Evolutionary conservation across 2,113 vertebrate genomes (phyloP).

Genomic region (Cynopterus brachyotis): DNA sequence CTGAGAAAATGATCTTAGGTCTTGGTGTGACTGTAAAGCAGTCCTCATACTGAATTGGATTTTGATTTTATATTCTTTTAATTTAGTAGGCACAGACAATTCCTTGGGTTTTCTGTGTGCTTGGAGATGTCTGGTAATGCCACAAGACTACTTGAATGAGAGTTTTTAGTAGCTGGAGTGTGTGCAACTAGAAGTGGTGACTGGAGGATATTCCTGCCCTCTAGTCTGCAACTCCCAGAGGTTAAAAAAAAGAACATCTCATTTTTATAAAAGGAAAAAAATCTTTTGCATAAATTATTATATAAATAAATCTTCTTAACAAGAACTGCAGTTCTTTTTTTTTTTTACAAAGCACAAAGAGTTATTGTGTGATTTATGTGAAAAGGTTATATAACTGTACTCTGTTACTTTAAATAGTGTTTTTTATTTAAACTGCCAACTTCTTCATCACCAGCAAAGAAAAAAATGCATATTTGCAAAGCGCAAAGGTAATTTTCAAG

Average conservation of each 20-base stretch:
- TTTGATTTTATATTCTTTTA: constrained; percentile 15
- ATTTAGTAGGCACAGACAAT: not conserved
- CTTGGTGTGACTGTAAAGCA: not conserved
- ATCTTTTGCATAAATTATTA: constrained; percentile 81
- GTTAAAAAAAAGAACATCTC: constrained; percentile 56
- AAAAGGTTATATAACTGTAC: constrained; percentile 88
- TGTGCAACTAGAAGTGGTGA: not conserved
- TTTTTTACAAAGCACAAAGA: constrained; percentile 80
- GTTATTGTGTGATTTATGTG: constrained; percentile 84
- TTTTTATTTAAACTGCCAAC: constrained; percentile 86
- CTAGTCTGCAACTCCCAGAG: constrained; percentile 53
- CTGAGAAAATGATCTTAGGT: not conserved
- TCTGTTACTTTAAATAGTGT: constrained; percentile 87
- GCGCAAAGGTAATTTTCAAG: constrained; percentile 85
- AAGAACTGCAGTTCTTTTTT: constrained; percentile 73
- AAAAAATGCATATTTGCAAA: constrained; percentile 80
- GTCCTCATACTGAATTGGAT: not conserved
- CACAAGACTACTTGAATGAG: not conserved
- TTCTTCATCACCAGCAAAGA: constrained; percentile 78
- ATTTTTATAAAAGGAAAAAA: constrained; percentile 66
- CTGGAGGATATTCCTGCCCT: constrained; percentile 54
- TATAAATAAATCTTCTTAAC: constrained; percentile 79
- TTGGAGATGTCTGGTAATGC: not conserved
- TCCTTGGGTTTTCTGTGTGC: not conserved
- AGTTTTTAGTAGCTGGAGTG: not conserved